Evolutionary conservation across 2,797 vertebrate genomes (phyloP), one percentile per base, ranked within the genome.

Genomic region (Hypotaenidia okinawae): DNA sequence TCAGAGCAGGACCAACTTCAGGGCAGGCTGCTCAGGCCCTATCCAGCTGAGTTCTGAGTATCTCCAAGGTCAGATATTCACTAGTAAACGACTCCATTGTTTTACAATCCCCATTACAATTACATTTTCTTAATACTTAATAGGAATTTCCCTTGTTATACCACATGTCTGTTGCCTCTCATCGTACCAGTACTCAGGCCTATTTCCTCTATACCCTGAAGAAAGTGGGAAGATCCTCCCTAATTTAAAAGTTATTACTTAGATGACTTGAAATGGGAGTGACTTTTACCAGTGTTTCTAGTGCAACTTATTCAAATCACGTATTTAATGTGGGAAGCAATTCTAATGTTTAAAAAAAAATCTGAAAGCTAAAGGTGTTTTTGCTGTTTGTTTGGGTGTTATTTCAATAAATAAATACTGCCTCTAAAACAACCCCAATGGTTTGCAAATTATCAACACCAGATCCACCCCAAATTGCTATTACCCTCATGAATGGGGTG

Each of bases 381-480:
- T 33, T 28, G 22, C 10, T 25, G 23, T 51, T 51, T 51, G 49
- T 14, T 51, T 51, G 49, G 13, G 14, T 27, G 16, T 47, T 64
- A 72, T 37, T 32, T 64, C 37, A 45, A 45, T 45, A 45, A 45
- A 62, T 43, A 35, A 33, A 13, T 9, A 63, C 33, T 81, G 62
- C 45, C 62, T 83, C 39, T 94, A 55, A 82, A 81, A 64, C 0
- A 17, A 81, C 51, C 57, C 73, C 10, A 82, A 64, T 43, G 78
- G 82, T 83, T 94, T 95, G 41, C 45, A 77, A 94, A 84, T 93
- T 72, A 94, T 80, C 73, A 92, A 30, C 43, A 63, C 37, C 43
- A 67, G 68, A 72, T 90, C 85, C 90, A 90, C 93, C 81, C 83
- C 89, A 90, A 93, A 84, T 70, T 92, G 64, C 49, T 79, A 3